phyloP scores from a whole-genome alignment of 2,797 vertebrate genomes.

The Phataginus tetradactyla region DNA sequence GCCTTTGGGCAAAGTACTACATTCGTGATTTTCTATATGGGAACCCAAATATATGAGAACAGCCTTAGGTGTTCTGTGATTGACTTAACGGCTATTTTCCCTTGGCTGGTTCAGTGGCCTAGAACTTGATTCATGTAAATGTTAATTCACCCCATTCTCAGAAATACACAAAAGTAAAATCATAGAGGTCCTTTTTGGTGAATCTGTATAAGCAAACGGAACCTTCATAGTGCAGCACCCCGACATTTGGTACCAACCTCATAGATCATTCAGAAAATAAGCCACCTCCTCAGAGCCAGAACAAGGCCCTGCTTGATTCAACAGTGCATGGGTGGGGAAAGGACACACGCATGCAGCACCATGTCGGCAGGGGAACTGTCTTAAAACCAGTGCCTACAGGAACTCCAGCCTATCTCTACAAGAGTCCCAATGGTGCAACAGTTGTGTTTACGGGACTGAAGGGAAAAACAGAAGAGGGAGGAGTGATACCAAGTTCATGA shows the following conservation, averaged over 20 bases:
- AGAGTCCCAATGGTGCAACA: background rate
- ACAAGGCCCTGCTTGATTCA: background rate
- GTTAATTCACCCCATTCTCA: background rate
- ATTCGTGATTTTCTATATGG: background rate
- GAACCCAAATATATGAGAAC: background rate
- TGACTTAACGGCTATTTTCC: background rate
- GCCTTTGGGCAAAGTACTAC: background rate
- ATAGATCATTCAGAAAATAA: background rate
- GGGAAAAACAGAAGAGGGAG: slow-evolving; percentile 8
- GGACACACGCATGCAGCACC: background rate
- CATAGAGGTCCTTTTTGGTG: background rate
- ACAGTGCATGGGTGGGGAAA: background rate
- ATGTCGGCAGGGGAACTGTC: background rate
- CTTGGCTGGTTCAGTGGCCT: background rate
- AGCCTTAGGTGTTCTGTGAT: background rate
- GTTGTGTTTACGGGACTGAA: background rate
- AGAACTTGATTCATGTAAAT: background rate
- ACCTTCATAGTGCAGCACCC: background rate
- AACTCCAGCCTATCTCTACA: slow-evolving; percentile 53
- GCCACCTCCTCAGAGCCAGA: background rate
- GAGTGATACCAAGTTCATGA: background rate
- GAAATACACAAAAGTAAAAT: slow-evolving; percentile 14
- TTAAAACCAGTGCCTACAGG: slow-evolving; percentile 15
- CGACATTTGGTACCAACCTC: background rate
- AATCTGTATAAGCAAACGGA: background rate